These are phyloP conservation scores for Neoitamus cyanurus DNA, from an alignment of 2,888 invertebrate species.

Conservation along the genomic window DNA sequence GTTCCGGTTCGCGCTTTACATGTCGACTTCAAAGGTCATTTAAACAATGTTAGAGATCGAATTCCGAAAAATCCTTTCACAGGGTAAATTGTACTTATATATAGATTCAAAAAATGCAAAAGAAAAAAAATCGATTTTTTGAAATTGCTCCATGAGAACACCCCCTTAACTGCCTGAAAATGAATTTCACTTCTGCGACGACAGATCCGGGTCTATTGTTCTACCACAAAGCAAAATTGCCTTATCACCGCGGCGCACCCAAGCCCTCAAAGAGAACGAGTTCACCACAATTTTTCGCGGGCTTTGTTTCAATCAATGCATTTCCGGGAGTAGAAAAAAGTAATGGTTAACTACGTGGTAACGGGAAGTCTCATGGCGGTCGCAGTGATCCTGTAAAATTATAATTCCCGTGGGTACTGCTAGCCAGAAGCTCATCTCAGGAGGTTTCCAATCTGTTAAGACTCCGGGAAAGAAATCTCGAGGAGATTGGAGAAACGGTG, in stretches of 20 bases:
- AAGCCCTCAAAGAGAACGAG: background rate
- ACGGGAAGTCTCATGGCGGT: background rate
- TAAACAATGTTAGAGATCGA: no score
- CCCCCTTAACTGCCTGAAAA: background rate
- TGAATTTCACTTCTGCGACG: background rate
- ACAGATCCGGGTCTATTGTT: background rate
- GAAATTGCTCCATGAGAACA: no score
- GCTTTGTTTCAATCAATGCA: background rate
- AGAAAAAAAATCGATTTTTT: no score
- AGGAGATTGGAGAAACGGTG: background rate
- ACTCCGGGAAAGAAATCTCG: background rate
- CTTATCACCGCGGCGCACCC: background rate
- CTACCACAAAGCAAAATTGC: background rate
- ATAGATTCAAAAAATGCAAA: no score
- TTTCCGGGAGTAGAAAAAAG: background rate
- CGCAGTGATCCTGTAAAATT: background rate
- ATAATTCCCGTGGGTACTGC: background rate
- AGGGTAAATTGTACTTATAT: no score
- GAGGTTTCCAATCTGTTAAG: background rate
- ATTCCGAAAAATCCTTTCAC: no score
- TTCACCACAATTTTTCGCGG: background rate
- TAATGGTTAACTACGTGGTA: background rate
- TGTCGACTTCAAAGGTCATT: no score
- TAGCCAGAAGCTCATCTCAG: background rate
- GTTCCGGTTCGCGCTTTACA: no score